Base-by-base conservation (phyloP, 2,888 invertebrate species). In the Tiliacea aurago region DNA sequence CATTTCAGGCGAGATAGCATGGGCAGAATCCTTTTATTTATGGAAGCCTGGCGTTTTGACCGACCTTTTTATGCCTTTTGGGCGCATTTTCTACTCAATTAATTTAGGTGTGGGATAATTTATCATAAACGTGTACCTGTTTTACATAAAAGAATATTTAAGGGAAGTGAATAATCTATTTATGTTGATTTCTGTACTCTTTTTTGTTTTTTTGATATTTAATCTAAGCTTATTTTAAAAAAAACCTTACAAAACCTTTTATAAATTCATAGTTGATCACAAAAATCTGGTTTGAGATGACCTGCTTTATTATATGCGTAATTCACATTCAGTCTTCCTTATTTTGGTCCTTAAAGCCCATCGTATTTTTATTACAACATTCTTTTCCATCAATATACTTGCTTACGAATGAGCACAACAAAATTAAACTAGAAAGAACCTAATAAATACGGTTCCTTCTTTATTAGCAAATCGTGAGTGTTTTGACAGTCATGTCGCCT, bases 41-140 rank as follows among this genome's bases (percentile, higher is more conserved):
- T 63, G 47, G 55, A 49, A 23, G 15, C 33, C 53, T 81, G 61
- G 61, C 72, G n/a, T 65, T 61, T 55, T 51, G 58, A 56, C 56
- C 62, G 68, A 53, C 68, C 72, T 62, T 81, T 79, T 79, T 69
- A 75, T 65, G 51, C 81, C 55, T 47, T 78, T 69, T 58, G 6
- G 59, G 43, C 76, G 49, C n/a, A 75, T 81, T 82, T 82, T 77
- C 82, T 68, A 68, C 72, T 77, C 67, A 77, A 82, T 77, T 72
- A 82, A 82, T 65, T 80, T 66, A 45, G 61, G 64, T 45, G 43
- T 55, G 61, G 53, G 56, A 62, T 68, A 43, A 81, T 80, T 76
- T 43, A 81, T 80, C 33, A 62, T n/a, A 66, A 67, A 55, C 41
- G 20, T 62, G 28, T 53, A 67, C 37, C 41, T 65, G 51, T 53